Conservation (phyloP, 2,113 vertebrate genomes). For the Eleginops maclovinus region DNA sequence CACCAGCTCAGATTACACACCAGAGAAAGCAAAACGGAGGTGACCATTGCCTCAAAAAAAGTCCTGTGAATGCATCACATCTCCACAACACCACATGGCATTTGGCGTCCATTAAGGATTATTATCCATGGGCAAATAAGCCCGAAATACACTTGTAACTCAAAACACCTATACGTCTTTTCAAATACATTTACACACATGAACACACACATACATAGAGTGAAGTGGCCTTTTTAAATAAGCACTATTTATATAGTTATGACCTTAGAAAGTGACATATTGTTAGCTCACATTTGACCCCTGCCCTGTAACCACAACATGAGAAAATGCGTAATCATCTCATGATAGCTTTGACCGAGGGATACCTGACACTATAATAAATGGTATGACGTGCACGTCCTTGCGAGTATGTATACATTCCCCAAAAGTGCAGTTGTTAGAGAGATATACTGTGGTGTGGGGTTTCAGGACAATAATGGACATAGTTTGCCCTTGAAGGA, state of each 20-base stretch:
- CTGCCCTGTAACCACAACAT: conserved; percentile 18
- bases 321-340: background rate
- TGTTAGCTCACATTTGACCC: conserved; percentile 6
- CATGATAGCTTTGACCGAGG: background rate
- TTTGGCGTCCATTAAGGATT: conserved; percentile 61
- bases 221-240: background rate
- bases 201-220: background rate
- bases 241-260: background rate
- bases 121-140: conserved; percentile 31
- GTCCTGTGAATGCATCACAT: conserved; percentile 38
- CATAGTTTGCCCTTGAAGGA: conserved; percentile 23
- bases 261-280: conserved; percentile 5
- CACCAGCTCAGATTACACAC: conserved; percentile 70
- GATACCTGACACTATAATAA: conserved; percentile 28
- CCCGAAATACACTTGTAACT: conserved; percentile 28
- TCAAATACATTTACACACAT: conserved; percentile 1
- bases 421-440: conserved; percentile 21
- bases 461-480: conserved; percentile 35
- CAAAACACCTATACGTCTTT: background rate
- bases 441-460: conserved; percentile 9
- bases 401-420: background rate
- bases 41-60: conserved; percentile 26
- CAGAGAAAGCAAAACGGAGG: conserved; percentile 24
- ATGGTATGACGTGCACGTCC: conserved; percentile 22
- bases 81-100: conserved; percentile 42